Evolutionary conservation across 2,888 invertebrate genomes (phyloP).

Genomic region (Eurois occulta): DNA sequence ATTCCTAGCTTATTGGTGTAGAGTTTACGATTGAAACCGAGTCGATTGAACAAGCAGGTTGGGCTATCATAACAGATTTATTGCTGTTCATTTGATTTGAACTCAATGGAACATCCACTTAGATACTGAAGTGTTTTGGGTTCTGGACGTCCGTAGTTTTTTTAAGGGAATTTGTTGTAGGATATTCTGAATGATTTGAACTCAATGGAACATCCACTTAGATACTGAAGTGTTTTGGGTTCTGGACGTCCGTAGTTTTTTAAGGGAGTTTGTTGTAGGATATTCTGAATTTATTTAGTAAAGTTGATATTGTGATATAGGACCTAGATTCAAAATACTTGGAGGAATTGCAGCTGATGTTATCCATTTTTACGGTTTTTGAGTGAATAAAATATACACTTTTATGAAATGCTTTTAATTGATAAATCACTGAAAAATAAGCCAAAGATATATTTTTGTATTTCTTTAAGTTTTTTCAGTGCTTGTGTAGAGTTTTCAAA

Average conservation of each 20-base stretch:
- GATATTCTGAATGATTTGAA: too few species aligned
- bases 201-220: conserved; percentile 69
- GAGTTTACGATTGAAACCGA: conserved; percentile 74
- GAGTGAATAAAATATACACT: not conserved
- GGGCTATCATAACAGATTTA: conserved; percentile 77
- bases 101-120: conserved; percentile 70
- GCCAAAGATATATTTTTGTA: not conserved
- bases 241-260: not conserved
- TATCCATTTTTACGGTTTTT: not conserved
- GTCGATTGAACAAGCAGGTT: conserved; percentile 69
- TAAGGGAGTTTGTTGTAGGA: not conserved
- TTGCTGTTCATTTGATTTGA: conserved; percentile 67
- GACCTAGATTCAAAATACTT: not conserved
- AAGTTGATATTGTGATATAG: not conserved
- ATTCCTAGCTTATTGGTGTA: conserved; percentile 78
- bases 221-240: conserved; percentile 43
- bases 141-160: conserved; percentile 1
- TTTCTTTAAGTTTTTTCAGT: not conserved
- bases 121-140: conserved; percentile 45
- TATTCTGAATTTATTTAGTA: not conserved
- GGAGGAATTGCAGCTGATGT: not conserved
- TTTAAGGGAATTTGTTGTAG: not conserved
- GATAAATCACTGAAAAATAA: not conserved
- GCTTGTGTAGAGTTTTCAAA: not conserved
- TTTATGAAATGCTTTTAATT: not conserved